phyloP scores from a whole-genome alignment of 2,888 invertebrate species.

The Theodoxus fluviatilis region DNA sequence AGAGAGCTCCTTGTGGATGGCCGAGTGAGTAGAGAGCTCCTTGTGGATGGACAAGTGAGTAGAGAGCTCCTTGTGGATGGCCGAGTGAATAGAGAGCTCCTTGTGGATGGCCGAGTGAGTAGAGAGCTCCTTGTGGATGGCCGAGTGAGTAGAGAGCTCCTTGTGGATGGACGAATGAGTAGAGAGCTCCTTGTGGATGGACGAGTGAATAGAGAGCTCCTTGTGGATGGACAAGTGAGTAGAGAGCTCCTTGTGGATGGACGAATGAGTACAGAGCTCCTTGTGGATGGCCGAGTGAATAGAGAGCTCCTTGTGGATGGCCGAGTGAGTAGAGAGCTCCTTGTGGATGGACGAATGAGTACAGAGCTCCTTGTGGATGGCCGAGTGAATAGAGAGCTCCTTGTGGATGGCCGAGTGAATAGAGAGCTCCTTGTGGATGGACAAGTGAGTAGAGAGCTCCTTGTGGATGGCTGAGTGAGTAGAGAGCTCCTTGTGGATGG shows the following conservation, averaged over 20 bases:
- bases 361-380: neutral
- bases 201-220: neutral
- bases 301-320: neutral
- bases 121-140: neutral
- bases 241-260: constrained; percentile 79
- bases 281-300: neutral
- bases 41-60: no score
- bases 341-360: constrained; percentile 73
- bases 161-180: constrained; percentile 73
- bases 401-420: no score
- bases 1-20: neutral
- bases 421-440: constrained; percentile 79
- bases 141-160: no score
- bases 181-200: neutral
- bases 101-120: neutral
- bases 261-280: constrained; percentile 31
- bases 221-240: no score
- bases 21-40: neutral
- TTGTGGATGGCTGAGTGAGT: neutral
- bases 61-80: constrained; percentile 79
- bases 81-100: constrained; percentile 31
- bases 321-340: no score
- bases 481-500: neutral
- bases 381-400: neutral
- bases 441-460: constrained; percentile 31